phyloP scores from a whole-genome alignment of 1,140 invertebrate species.

The Metopolophium dirhodum region DNA sequence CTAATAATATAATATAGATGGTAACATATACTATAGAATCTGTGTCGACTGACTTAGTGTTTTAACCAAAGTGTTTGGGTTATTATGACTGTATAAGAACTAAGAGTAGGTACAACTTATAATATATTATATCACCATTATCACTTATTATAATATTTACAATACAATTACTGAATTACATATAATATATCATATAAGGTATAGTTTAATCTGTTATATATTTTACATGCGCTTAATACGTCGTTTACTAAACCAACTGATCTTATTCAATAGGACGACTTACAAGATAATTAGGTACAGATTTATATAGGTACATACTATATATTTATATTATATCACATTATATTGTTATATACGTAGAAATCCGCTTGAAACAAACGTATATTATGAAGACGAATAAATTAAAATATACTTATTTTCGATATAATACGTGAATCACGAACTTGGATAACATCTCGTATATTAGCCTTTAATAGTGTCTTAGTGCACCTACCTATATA shows the following conservation, averaged over 20 bases:
- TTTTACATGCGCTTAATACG: neutral
- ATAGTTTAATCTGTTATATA: too few species aligned
- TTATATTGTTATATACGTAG: neutral
- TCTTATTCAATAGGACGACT: neutral
- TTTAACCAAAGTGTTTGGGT: too few species aligned
- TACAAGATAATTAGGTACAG: neutral
- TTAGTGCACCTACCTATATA: neutral
- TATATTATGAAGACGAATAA: neutral
- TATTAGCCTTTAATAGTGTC: neutral
- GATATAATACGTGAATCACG: neutral
- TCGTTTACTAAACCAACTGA: neutral
- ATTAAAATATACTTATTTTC: constrained; percentile 3
- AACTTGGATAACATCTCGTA: constrained; percentile 14
- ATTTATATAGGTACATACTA: neutral
- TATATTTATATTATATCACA: too few species aligned
- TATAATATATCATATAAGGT: too few species aligned
- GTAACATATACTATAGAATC: too few species aligned
- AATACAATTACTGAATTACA: too few species aligned
- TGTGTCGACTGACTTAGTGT: too few species aligned
- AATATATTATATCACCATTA: too few species aligned
- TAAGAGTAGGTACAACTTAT: too few species aligned
- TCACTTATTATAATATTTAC: too few species aligned
- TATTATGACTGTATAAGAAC: too few species aligned
- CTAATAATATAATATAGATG: too few species aligned
- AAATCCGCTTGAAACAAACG: neutral